phyloP scores from a whole-genome alignment of 2,797 vertebrate genomes.

The Acanthis flammea region DNA sequence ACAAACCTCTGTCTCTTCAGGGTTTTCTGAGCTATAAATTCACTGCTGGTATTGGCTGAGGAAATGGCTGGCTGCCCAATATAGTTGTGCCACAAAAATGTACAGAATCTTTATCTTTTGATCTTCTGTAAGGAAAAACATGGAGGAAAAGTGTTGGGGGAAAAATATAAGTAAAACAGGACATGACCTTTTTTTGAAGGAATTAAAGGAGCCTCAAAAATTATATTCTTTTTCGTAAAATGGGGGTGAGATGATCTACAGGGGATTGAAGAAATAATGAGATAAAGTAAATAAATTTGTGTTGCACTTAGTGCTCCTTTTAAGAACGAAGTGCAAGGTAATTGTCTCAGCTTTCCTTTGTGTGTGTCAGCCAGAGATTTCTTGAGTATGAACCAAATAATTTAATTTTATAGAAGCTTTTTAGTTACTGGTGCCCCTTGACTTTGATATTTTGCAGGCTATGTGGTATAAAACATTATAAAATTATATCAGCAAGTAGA shows the following conservation, averaged over 20 bases:
- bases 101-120: not conserved
- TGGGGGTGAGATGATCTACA: not conserved
- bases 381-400: not conserved
- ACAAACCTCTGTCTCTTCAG: not conserved
- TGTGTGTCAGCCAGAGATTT: not conserved
- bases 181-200: not conserved
- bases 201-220: not conserved
- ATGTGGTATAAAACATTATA: not conserved
- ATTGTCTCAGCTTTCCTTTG: not conserved
- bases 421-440: not conserved
- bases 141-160: not conserved
- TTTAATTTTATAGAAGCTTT: not conserved
- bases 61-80: not conserved
- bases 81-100: slow-evolving; percentile 35
- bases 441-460: not conserved
- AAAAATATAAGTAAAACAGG: not conserved
- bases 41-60: not conserved
- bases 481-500: not conserved
- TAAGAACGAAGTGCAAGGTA: not conserved
- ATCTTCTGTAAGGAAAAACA: not conserved
- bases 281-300: not conserved
- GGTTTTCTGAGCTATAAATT: slow-evolving; percentile 8
- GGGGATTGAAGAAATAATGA: not conserved
- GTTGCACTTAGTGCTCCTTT: not conserved
- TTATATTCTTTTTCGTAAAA: not conserved